A percentile compares a stretch with the other conserved stretches of the same genome.
Conservation (phyloP, 1,140 invertebrate genomes). For the Trichonephila clavata region DNA sequence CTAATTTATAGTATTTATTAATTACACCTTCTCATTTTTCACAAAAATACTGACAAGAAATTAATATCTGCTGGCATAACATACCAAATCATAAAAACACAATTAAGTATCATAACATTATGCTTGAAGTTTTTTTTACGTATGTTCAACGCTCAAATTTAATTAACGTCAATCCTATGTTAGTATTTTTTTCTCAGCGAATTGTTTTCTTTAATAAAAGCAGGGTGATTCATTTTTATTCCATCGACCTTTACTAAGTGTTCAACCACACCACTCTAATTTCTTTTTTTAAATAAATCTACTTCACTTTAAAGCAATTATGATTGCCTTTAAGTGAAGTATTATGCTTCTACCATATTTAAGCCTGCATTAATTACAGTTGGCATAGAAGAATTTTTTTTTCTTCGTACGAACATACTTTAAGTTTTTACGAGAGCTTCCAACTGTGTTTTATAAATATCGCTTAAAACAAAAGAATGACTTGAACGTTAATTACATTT, state of each 20-base stretch:
- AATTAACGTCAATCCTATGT: neutral
- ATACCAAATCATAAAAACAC: too few relatives aligned
- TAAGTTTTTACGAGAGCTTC: neutral
- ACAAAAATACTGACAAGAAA: too few relatives aligned
- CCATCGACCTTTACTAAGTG: neutral
- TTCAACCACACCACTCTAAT: neutral
- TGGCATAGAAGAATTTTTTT: neutral
- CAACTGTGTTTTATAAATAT: conserved; percentile 34
- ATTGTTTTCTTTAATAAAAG: neutral
- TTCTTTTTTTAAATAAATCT: neutral
- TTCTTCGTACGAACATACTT: neutral
- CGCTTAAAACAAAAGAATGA: conserved; percentile 31
- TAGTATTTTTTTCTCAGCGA: neutral
- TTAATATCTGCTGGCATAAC: too few relatives aligned
- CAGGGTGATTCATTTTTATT: neutral
- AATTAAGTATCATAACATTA: too few relatives aligned
- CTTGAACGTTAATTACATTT: conserved; percentile 37
- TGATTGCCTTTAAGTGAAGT: conserved; percentile 23
- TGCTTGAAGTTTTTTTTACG: too few relatives aligned
- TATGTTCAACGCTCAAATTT: neutral
- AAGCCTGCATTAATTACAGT: conserved; percentile 31
- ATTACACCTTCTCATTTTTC: too few relatives aligned
- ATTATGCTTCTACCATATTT: conserved; percentile 35
- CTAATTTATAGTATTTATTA: too few relatives aligned
- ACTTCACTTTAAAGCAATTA: conserved; percentile 23